Evolutionary conservation across 1,140 invertebrate genomes (phyloP), one percentile per base, ranked within the genome.

Genomic region (Papilio glaucus): DNA sequence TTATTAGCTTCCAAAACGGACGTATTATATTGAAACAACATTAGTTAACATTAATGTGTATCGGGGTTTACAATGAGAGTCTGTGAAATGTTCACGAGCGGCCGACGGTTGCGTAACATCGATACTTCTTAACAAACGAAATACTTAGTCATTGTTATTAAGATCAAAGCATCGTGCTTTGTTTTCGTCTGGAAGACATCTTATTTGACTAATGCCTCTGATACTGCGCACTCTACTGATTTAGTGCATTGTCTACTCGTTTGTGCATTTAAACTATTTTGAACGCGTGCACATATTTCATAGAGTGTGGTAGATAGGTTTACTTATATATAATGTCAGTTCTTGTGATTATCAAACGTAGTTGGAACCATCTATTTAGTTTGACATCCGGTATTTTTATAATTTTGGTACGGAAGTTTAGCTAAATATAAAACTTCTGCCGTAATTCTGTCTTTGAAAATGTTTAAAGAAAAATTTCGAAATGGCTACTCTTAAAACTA

Each of bases 81-180:
- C 39, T 63, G 68, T 74, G 42, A 69, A 75, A 63, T 72, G 26
- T 68, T 49, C 61, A 45, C 69, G 62, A 78, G 45, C 69, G 49
- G 38, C 45, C 62, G 76, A 38, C 29, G 37, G 42, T 77, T 75
- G 68, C 67, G 73, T 81, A 81, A 78, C 71, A 37, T 69, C 67
- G n/a, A 53, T 45, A 70, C 63, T 49, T 63, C 39, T 72, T 63
- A 71, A 73, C 73, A 74, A 77, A 69, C 45, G 29, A 69, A 80
- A 61, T 49, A 71, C 78, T 77, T 75, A 67, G 73, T 79, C 76
- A 81, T 79, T 77, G 80, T 82, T 82, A 60, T 80, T 70, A 73
- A 74, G 75, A 80, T 63, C 72, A 38, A 68, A 39, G 53, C 26
- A 68, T 57, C 67, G 65, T 77, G 78, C 79, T 76, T 73, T 77